Base-by-base conservation (phyloP, 2,888 invertebrate genomes). In the Poecilobothrus nobilitatus region DNA sequence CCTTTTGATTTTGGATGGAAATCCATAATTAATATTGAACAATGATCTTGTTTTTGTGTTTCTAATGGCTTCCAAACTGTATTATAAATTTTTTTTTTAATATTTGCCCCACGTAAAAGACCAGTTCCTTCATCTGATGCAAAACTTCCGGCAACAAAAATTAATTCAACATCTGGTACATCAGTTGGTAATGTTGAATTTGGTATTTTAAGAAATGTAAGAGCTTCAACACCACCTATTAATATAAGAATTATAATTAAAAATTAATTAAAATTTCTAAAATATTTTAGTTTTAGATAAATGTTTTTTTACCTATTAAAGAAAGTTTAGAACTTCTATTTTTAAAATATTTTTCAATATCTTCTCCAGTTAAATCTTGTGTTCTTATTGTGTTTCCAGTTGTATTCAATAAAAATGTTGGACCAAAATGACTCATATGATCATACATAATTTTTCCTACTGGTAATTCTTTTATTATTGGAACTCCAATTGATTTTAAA, bases 1-100 rank as follows among this genome's bases (percentile, higher is more conserved):
- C 93, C 93, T 22, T 84, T 83, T 18, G 92, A 92, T 76, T 88
- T 86, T 0, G 93, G 93, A 76, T 90, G 87, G 67, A 91, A 84
- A 41, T 92, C 81, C 82, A 91, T 88, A 0, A 90, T 86, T 68
- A 90, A 84, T 18, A 87, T 80, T 65, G 83, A 86, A 83, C 85
- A 89, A 20, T 84, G 86, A 83, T 84, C 89, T 68, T 73, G 73
- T 80, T 75, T 69, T 0, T 66, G n/a, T 0, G 85, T 78, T 67
- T 85, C 84, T 20, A 90, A 76, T 0, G 84, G 81, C 66, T 83
- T 84, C 76, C 85, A 89, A 44, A 87, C 83, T 66, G 79, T 78
- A 21, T 86, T 76, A 74, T 87, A 88, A 21, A 87, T 80, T 41
- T 84, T 80, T 1, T 86, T 83, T 20, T 83, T 81, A 41, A 89